phyloP scores from a whole-genome alignment of 1,140 invertebrate genomes.

The Lepidostoma basale region DNA sequence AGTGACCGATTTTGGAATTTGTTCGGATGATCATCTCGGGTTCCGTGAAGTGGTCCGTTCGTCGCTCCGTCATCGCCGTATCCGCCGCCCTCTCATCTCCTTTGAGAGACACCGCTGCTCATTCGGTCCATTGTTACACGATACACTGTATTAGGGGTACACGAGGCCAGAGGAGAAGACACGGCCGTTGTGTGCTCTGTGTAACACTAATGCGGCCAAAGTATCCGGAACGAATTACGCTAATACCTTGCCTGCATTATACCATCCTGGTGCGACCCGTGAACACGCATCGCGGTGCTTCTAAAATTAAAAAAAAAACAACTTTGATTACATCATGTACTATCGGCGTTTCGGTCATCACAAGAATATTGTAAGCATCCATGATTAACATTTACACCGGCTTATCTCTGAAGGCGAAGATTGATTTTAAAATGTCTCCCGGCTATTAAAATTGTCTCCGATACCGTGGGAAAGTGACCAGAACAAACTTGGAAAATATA shows the following conservation, averaged over 20 bases:
- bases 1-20: too few species aligned
- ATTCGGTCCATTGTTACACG: constrained; percentile 33
- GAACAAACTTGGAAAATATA: background rate
- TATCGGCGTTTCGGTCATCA: background rate
- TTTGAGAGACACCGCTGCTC: constrained; percentile 37
- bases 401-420: constrained; percentile 3
- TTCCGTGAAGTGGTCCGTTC: too few species aligned
- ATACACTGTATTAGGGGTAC: constrained; percentile 19
- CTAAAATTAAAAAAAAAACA: background rate
- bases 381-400: constrained; percentile 15
- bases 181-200: constrained; percentile 23
- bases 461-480: constrained; percentile 17
- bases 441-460: background rate
- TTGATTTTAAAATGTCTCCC: constrained; percentile 11
- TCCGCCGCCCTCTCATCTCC: constrained; percentile 28
- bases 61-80: too few species aligned
- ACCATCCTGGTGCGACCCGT: constrained; percentile 10
- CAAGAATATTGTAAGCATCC: constrained; percentile 4
- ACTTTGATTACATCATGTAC: background rate
- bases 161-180: constrained; percentile 23
- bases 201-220: constrained; percentile 37
- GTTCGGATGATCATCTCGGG: too few species aligned
- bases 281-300: background rate
- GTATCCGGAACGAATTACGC: constrained; percentile 38
- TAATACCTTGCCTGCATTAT: constrained; percentile 37